Percentiles rank a stretch among this genome's conserved stretches.
Conservation (phyloP, 2,797 vertebrate species). For the Sebastes baramenuke region DNA sequence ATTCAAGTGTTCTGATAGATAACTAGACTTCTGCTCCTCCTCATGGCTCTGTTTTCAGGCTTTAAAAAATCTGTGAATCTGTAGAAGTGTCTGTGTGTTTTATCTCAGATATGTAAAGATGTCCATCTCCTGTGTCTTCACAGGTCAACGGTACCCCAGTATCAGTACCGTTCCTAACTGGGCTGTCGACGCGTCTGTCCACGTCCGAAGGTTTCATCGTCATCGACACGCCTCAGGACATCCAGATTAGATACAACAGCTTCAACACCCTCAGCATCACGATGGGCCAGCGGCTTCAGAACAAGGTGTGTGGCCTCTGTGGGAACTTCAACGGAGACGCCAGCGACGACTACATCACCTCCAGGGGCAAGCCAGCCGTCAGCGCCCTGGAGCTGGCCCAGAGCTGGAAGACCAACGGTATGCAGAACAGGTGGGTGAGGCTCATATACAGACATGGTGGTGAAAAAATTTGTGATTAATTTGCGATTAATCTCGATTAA, state of each 20-base stretch:
- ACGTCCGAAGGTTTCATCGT: constrained; percentile 95
- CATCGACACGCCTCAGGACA: constrained; percentile 96
- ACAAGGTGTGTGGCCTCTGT: constrained; percentile 97
- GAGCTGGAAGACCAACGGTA: constrained; percentile 99
- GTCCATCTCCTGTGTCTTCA: neutral
- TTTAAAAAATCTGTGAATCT: too few relatives aligned
- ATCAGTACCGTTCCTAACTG: constrained; percentile 93
- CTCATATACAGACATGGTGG: too few relatives aligned
- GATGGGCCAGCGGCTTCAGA: constrained; percentile 93
- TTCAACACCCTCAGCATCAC: constrained; percentile 95
- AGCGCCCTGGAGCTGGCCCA: constrained; percentile 95
- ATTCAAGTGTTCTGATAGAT: too few relatives aligned
- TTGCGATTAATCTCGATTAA: too few relatives aligned
- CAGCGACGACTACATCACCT: constrained; percentile 92
- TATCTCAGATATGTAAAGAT: neutral
- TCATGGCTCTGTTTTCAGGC: too few relatives aligned
- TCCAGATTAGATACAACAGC: constrained; percentile 95
- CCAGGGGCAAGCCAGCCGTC: constrained; percentile 90
- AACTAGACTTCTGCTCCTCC: too few relatives aligned
- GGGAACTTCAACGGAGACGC: constrained; percentile 97
- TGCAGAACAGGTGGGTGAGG: constrained; percentile 91
- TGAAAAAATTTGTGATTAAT: too few relatives aligned
- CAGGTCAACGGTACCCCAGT: constrained; percentile 96
- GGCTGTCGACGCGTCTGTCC: constrained; percentile 93
- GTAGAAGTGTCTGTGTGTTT: neutral